These are phyloP conservation scores for Bubalus kerabau DNA, from an alignment of 2,113 vertebrate genomes.

Conservation along the genomic window DNA sequence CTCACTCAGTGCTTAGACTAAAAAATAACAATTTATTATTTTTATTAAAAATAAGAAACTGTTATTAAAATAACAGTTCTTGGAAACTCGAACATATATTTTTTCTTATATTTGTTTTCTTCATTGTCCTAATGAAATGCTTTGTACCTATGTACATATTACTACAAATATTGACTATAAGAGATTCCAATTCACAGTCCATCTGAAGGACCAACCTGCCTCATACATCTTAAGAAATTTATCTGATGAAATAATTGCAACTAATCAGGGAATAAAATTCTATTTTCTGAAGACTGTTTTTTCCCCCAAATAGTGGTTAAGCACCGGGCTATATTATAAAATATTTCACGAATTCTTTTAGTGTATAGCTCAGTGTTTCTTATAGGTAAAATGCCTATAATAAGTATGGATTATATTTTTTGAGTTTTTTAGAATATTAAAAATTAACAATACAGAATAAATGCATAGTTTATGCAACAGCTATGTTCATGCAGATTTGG, in stretches of 20 bases:
- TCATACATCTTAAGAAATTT: constrained; percentile 52
- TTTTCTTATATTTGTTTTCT: constrained; percentile 59
- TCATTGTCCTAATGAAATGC: constrained; percentile 71
- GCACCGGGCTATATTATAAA: constrained; percentile 67
- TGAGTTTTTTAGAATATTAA: constrained; percentile 69
- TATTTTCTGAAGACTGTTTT: constrained; percentile 60
- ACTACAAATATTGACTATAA: background rate
- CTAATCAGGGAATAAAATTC: constrained; percentile 63
- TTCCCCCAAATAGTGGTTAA: constrained; percentile 66
- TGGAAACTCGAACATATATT: constrained; percentile 64
- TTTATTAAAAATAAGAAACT: background rate
- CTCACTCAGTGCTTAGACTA: background rate
- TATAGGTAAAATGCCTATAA: constrained; percentile 63
- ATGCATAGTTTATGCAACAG: constrained; percentile 70
- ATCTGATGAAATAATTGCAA: constrained; percentile 69
- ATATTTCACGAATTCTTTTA: constrained; percentile 60
- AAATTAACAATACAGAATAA: constrained; percentile 68
- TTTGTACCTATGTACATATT: constrained; percentile 42
- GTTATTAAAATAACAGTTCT: constrained; percentile 44
- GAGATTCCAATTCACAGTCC: constrained; percentile 58
- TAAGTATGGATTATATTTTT: constrained; percentile 68
- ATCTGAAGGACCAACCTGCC: constrained; percentile 59
- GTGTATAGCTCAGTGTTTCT: constrained; percentile 56
- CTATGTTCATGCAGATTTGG: constrained; percentile 46
- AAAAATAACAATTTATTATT: constrained; percentile 58